phyloP scores from a whole-genome alignment of 2,113 vertebrate genomes.

The Rhea pennata region DNA sequence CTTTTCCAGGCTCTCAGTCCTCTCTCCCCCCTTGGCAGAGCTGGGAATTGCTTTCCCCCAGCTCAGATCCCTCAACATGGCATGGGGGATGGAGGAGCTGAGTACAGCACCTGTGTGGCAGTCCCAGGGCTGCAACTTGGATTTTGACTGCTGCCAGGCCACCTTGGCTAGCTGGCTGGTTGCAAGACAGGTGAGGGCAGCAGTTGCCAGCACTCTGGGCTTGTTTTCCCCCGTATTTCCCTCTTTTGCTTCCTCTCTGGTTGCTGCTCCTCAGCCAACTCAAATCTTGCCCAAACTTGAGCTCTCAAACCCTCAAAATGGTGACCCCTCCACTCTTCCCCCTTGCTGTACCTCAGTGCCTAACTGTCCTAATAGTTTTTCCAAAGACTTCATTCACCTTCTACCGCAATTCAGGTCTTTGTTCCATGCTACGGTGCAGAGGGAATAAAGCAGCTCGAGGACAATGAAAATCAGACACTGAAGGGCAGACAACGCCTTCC shows the following conservation, averaged over 20 bases:
- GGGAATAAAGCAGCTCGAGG: neutral
- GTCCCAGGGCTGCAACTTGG: neutral
- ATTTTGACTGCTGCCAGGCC: neutral
- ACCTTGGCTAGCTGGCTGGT: neutral
- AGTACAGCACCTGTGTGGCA: neutral
- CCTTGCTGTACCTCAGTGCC: neutral
- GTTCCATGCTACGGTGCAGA: neutral
- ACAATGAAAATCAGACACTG: neutral
- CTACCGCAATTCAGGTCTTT: neutral
- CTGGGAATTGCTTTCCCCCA: neutral
- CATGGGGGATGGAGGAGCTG: neutral
- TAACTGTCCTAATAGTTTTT: neutral
- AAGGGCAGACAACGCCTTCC: neutral
- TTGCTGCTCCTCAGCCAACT: neutral
- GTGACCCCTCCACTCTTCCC: neutral
- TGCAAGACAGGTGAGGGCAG: neutral
- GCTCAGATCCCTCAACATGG: neutral
- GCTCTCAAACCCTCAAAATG: fast-evolving
- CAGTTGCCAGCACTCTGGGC: neutral
- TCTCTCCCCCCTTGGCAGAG: neutral
- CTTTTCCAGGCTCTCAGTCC: neutral
- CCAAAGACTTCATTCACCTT: neutral
- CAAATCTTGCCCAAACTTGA: neutral
- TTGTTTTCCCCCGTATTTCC: neutral
- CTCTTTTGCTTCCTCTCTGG: neutral